Percentiles rank a stretch among this genome's conserved stretches.
These are phyloP conservation scores for Pheosia gnoma DNA, from an alignment of 2,888 invertebrate species.

Conservation along the genomic window DNA sequence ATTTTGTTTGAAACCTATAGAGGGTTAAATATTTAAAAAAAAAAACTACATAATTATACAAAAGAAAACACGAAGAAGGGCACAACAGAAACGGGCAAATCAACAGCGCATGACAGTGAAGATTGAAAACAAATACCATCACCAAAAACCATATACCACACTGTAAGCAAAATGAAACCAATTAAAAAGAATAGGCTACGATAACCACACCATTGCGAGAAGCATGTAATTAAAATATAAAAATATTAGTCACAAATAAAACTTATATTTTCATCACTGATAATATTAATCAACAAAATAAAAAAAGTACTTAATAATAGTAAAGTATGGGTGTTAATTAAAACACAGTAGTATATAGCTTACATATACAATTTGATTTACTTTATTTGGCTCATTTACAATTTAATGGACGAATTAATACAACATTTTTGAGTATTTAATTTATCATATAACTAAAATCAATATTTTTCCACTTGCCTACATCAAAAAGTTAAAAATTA, in stretches of 20 bases:
- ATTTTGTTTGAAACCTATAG: background rate
- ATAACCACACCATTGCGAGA: background rate
- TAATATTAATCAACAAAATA: slow-evolving; percentile 16
- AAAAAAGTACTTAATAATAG: slow-evolving; percentile 22
- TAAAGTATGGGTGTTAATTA: slow-evolving; percentile 39
- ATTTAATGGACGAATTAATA: slow-evolving; percentile 29
- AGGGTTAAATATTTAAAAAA: background rate
- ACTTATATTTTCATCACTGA: background rate
- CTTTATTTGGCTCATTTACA: slow-evolving; percentile 36
- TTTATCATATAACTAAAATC: too few relatives aligned
- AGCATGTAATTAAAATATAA: background rate
- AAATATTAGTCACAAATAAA: background rate
- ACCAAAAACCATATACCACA: slow-evolving; percentile 18
- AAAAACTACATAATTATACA: slow-evolving; percentile 2
- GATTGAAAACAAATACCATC: slow-evolving; percentile 36
- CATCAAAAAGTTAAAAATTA: slow-evolving; percentile 11
- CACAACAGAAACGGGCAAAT: slow-evolving; percentile 60
- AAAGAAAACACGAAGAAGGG: slow-evolving; percentile 21
- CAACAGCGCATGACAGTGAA: slow-evolving; percentile 56
- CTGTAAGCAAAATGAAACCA: background rate
- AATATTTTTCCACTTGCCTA: background rate
- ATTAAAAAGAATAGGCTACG: background rate
- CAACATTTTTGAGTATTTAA: background rate
- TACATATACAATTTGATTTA: slow-evolving; percentile 24
- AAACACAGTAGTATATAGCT: slow-evolving; percentile 35